Conservation (phyloP, 2,888 invertebrate genomes). For the Rapana venosa region DNA sequence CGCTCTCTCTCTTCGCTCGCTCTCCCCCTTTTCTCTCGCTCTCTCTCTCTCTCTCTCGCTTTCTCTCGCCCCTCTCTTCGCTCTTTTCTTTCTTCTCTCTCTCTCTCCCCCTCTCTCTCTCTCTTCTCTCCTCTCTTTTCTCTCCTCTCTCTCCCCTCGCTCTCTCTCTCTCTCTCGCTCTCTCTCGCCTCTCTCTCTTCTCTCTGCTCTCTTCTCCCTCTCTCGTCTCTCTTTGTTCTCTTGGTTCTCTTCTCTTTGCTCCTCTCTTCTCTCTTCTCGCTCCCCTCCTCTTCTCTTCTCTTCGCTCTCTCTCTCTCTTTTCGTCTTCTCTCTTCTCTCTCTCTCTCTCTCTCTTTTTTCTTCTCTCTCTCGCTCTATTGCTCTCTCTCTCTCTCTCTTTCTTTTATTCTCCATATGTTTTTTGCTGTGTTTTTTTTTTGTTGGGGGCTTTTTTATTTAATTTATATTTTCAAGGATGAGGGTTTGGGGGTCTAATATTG, state of each 20-base stretch:
- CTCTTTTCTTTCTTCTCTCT: too few species aligned
- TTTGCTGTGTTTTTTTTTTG: too few species aligned
- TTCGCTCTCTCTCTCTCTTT: not conserved
- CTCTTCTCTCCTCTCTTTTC: not conserved
- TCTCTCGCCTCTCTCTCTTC: not conserved
- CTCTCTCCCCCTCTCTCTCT: conserved; percentile 10
- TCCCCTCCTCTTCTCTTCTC: not conserved
- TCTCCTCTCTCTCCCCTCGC: not conserved
- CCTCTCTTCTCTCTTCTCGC: too few species aligned
- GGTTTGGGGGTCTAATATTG: too few species aligned
- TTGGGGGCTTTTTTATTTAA: too few species aligned
- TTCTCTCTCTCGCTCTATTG: conserved; percentile 1
- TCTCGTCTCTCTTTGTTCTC: too few species aligned
- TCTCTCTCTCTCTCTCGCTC: not conserved
- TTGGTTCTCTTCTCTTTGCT: too few species aligned
- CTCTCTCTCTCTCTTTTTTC: not conserved
- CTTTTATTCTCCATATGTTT: not conserved
- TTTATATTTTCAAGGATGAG: too few species aligned
- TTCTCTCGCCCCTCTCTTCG: too few species aligned
- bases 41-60: not conserved
- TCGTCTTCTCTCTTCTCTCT: not conserved
- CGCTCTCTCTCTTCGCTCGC: too few species aligned
- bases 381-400: conserved; percentile 5
- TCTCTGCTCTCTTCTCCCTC: not conserved
- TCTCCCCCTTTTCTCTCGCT: too few species aligned